Base-by-base conservation (phyloP, 1,140 invertebrate genomes). In the Magallana angulata region DNA sequence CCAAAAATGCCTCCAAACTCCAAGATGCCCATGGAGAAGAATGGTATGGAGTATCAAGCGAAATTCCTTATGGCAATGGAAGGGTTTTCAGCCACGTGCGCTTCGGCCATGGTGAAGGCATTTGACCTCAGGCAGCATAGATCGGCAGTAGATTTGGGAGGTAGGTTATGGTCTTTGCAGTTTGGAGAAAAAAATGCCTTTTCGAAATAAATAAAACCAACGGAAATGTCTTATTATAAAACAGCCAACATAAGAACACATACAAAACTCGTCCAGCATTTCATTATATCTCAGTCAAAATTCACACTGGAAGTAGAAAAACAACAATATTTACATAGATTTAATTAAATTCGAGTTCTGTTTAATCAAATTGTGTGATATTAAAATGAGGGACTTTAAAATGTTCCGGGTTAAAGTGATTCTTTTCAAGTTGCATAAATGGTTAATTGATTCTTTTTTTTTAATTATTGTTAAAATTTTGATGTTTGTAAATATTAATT, bases 41-140 rank as follows among this genome's bases (percentile, higher is more conserved):
- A 82, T 9, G 81, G 81, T 56, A 82, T 82, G 12, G 76, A 86
- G 7, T 85, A 60, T 36, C 86, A 86, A 56, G 82, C 85, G 14
- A 87, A 90, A 76, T 89, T 91, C 71, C 82, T 91, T 57, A 86
- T 88, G 68, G 85, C 88, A 7, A 90, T 89, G 76, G 90, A 91
- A 11, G 90, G 89, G 11, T 86, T 91, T 18, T 85, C 90, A 9
- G 87, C 85, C 12, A 81, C 89, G 9, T 91, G 90, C 76, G 87
- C 90, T 7, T 58, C 85, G 5, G 86, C 85, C 57, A 59, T 90
- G 12, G 89, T 89, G 12, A 85, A 76, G 80, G 89, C 89, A 4
- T 91, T 91, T 87, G 89, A 91, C 81, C 88, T 91, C n/a, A 90
- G 87, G 58, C 87, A 86, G 16, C 89, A 91, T 57, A 88, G 88